Base-by-base conservation (phyloP, 2,113 vertebrate genomes). In the Ranitomeya variabilis region DNA sequence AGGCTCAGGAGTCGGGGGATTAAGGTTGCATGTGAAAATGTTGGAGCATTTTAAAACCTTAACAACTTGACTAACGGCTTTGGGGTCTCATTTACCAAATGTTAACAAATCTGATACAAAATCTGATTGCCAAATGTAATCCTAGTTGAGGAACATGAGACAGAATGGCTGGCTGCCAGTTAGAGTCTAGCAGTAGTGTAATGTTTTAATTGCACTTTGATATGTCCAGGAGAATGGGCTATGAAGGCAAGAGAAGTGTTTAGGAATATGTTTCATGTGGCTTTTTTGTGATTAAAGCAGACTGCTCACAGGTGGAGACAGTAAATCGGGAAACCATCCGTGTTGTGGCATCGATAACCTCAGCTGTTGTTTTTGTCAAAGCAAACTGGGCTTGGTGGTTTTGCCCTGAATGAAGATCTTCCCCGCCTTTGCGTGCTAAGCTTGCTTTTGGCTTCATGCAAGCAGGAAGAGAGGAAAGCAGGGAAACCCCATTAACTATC, bases 391-490 rank as follows among this genome's bases (percentile, higher is more conserved):
- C 62, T 89, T 79, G 45, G 26, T 87, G 89, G 90, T 91, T 51
- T 26, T 67, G 45, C 57, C 6, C 59, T 45, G 67, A 85, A 79
- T 84, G 87, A 52, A 89, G 60, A 85, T 45, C 78, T 76, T 31
- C 62, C 66, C 83, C 78, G 85, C 90, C 45, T 0, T 91, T 90
- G 92, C 90, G 90, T 92, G 92, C 90, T 93, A 90, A 91, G 90
- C 74, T 90, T 89, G 89, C 87, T 91, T 89, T 92, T 88, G 91
- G 90, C 91, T 91, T 85, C 89, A 89, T 85, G 87, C 90, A 91
- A 83, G 89, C 92, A 92, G 92, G 93, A 92, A 94, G 92, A 92
- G 76, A 81, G 90, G 92, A 92, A 92, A 92, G 91, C 93, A 91
- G 89, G 90, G 91, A 93, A 93, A 91, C 92, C 91, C 92, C 90